phyloP scores from a whole-genome alignment of 2,888 invertebrate species.

The Andrena minutula region DNA sequence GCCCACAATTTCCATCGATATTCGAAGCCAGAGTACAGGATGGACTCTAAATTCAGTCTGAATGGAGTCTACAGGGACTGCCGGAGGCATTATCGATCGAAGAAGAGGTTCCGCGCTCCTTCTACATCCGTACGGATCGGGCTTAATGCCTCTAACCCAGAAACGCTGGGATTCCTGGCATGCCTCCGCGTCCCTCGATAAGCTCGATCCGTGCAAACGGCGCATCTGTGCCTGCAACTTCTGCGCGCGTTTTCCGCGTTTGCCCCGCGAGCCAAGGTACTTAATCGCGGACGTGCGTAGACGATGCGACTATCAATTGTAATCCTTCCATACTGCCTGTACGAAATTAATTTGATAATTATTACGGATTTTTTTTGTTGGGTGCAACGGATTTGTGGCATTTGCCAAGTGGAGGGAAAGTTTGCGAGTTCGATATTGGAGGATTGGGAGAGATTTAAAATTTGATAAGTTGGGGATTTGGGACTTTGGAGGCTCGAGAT shows the following conservation, averaged over 20 bases:
- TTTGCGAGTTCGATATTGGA: neutral
- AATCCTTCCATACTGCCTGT: neutral
- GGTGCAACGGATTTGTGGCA: neutral
- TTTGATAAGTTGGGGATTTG: neutral
- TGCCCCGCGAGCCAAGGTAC: conserved; percentile 6
- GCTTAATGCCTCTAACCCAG: conserved; percentile 71
- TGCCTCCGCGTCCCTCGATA: conserved; percentile 62
- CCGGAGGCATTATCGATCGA: conserved; percentile 46
- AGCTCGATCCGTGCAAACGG: conserved; percentile 66
- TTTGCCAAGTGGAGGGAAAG: neutral
- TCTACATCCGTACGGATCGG: conserved; percentile 51
- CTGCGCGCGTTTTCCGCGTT: conserved; percentile 19
- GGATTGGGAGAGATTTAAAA: neutral
- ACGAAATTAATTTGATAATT: conserved; percentile 1
- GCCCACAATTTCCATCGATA: conserved; percentile 9
- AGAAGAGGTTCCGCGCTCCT: conserved; percentile 22
- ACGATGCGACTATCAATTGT: conserved; percentile 23
- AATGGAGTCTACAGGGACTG: conserved; percentile 37
- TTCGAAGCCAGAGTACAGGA: neutral
- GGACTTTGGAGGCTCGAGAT: neutral
- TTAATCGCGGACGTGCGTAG: conserved; percentile 18
- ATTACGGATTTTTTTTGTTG: neutral
- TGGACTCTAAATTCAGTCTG: conserved; percentile 29
- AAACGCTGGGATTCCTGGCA: conserved; percentile 69
- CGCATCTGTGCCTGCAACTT: conserved; percentile 33